Percentiles rank a stretch among this genome's conserved stretches.
Conservation (phyloP, 1,140 invertebrate species). For the Heliconius nattereri region DNA sequence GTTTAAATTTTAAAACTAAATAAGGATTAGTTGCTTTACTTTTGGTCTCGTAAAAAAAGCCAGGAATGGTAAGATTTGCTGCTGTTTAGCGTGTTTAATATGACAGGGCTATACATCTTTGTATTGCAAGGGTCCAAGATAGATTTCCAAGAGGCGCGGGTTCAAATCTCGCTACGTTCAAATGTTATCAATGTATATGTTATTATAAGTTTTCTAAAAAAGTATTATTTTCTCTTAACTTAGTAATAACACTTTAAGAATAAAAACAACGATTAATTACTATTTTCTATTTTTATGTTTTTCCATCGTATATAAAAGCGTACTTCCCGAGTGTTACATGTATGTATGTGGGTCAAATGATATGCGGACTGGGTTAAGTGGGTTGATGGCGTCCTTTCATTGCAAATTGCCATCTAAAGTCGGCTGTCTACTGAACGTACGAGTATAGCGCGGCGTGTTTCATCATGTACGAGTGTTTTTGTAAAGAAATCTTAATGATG, state of each 20-base stretch:
- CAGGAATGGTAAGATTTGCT: no score
- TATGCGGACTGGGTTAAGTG: conserved; percentile 32
- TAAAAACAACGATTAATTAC: background rate
- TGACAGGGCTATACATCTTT: no score
- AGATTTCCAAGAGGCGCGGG: no score
- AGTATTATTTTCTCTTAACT: no score
- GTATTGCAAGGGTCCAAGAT: no score
- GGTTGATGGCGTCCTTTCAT: conserved; percentile 32
- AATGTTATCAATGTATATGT: no score
- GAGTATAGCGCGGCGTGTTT: conserved; percentile 1
- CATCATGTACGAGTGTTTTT: background rate
- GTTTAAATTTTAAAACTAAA: background rate
- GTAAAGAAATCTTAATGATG: conserved; percentile 11
- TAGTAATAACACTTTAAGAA: no score
- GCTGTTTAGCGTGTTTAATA: no score
- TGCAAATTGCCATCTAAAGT: conserved; percentile 30
- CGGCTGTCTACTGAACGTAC: conserved; percentile 7
- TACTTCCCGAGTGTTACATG: conserved; percentile 22
- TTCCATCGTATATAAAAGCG: background rate
- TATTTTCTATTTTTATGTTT: background rate
- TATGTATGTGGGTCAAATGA: conserved; percentile 32
- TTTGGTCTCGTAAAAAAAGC: no score
- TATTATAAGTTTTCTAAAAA: no score
- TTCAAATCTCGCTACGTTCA: no score
- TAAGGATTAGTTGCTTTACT: no score